Evolutionary conservation across 2,797 vertebrate species (phyloP), one percentile per base, ranked within the genome.

Genomic region (Eidolon dupreanum): DNA sequence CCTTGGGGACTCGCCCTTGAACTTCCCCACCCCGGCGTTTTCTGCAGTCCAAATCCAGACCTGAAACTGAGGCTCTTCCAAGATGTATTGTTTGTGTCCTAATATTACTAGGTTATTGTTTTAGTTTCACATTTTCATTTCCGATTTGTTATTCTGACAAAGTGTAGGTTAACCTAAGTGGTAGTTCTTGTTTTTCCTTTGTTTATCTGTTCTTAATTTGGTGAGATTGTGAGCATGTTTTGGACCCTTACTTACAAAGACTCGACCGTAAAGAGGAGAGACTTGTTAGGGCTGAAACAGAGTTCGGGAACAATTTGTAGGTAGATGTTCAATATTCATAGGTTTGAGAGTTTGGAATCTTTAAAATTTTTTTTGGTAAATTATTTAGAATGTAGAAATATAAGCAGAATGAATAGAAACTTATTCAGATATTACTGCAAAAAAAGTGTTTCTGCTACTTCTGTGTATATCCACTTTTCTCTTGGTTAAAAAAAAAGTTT

Each of bases 21-120:
- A 49, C 46, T 15, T 49, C 46, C 46, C 13, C 46, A 12, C 46
- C 46, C 46, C 46, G 13, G 46, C 33, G 61, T 95, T 98, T 97
- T 96, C 96, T 98, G 81, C 59, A 0, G 49, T 98, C 63, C 88
- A 95, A 95, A 87, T 98, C 81, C 96, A 95, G 96, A 93, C 89
- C 94, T 94, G 97, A 96, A 95, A 88, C 83, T 97, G 96, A 98
- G 96, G 91, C 94, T 97, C 70, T 95, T 75, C 78, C 82, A 61
- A 96, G 94, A 95, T 86, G 96, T 96, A 43, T n/a, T 86, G 66
- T 84, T 81, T 66, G 3, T 82, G 68, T 81, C 83, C 24, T 51
- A 15, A 66, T 66, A 13, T 66, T 79, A 84, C 26, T 74, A 91
- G 24, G 10, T 57, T 61, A 26, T n/a, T 31, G 51, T 88, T 95